Evolutionary conservation across 2,888 invertebrate species (phyloP), one percentile per base, ranked within the genome.

Genomic region (Apamea monoglypha): DNA sequence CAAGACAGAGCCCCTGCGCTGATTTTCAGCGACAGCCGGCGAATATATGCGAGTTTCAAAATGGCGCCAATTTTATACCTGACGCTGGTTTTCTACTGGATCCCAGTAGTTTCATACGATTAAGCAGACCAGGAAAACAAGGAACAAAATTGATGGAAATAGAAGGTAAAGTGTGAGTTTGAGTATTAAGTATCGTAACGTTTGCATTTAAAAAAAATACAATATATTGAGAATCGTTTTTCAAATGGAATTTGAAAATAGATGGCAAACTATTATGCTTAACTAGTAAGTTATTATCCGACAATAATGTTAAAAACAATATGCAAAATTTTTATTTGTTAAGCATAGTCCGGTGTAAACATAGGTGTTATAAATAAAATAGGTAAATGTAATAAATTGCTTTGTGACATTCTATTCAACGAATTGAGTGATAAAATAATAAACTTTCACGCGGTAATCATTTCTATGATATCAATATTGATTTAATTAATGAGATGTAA

Each of bases 401-500:
- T 63, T n/a, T 29, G 12, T n/a, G n/a, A 18, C 12, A n/a, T 18
- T 7, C 6, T 67, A 40, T 61, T 71, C n/a, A 63, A 36, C 14
- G 18, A 36, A 18, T n/a, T n/a, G 10, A 40, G 8, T 40, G 40
- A 2, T 61, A 18, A 40, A 36, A 68, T 44, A 64, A 16, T 72
- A n/a, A 29, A 63, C 21, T n/a, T 29, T 29, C 16, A 53, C 10
- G 7, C 4, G 10, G 32, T 53, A 61, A 53, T 80, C 44, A 80
- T 29, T 36, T 59, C 1, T 21, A n/a, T 21, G 14, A 68, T 69
- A 82, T 50, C 67, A 74, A 36, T 74, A 66, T 56, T 67, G 29
- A 66, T 74, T 32, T 68, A 70, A 66, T 74, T 63, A 81, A 81
- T 81, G 82, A 71, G 81, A 74, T 67, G 67, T 81, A 71, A 81